A percentile compares a stretch with the other conserved stretches of the same genome.
Evolutionary conservation across 2,797 vertebrate genomes (phyloP).

Genomic region (Fratercula arctica): DNA sequence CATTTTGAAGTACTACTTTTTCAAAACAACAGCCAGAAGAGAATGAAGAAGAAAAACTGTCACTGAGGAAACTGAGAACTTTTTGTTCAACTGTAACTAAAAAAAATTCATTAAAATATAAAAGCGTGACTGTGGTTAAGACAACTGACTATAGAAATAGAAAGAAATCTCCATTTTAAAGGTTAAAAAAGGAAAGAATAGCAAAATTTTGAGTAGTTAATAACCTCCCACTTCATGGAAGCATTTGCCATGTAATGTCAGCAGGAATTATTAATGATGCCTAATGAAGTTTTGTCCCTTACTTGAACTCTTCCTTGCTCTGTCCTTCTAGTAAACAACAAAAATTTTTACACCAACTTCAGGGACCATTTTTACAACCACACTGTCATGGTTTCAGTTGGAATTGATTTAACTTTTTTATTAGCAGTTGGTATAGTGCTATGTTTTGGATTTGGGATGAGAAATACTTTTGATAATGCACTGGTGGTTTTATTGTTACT

Average conservation of each 20-base stretch:
- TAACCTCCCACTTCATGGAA: not conserved
- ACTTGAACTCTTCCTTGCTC: not conserved
- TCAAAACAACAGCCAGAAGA: not conserved
- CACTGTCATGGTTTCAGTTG: not conserved
- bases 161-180: not conserved
- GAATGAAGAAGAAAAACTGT: not conserved
- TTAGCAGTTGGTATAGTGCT: not conserved
- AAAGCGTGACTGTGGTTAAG: not conserved
- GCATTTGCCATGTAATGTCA: not conserved
- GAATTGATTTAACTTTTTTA: not conserved
- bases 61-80: conserved; percentile 12
- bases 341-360: not conserved
- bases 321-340: not conserved
- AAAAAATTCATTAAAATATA: not conserved
- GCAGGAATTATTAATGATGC: not conserved
- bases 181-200: not conserved
- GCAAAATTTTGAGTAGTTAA: not conserved
- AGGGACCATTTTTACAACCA: not conserved
- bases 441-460: not conserved
- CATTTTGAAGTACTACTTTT: not conserved
- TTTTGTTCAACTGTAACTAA: not conserved
- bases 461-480: not conserved
- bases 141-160: not conserved
- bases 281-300: not conserved
- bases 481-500: not conserved